Conservation (phyloP, 2,113 vertebrate species). For the Sporophila hypoxantha region DNA sequence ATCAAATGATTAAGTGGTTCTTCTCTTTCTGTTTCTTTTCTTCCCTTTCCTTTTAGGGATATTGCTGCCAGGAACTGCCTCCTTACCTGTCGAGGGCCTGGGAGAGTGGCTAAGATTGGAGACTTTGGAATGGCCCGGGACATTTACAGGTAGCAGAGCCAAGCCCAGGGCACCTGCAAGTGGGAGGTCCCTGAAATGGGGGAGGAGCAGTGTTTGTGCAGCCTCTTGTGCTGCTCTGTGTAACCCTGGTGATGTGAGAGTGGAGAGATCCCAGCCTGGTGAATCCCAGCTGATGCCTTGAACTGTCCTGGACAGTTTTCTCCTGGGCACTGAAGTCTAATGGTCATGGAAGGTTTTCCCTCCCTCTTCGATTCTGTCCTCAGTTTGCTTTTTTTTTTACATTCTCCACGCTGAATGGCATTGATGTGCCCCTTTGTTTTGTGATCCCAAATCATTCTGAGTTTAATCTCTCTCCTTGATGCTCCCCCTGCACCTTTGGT, state of each 20-base stretch:
- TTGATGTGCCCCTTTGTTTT: background rate
- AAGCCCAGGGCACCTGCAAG: background rate
- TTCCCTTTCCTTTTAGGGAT: slow-evolving; percentile 73
- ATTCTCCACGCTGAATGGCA: background rate
- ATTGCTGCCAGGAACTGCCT: slow-evolving; percentile 97
- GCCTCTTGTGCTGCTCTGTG: background rate
- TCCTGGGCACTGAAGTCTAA: background rate
- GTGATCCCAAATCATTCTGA: background rate
- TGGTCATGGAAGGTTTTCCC: background rate
- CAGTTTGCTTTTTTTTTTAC: background rate
- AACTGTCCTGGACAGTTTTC: background rate
- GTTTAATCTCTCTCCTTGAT: slow-evolving; percentile 1
- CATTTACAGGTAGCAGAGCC: slow-evolving; percentile 87
- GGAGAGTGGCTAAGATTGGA: slow-evolving; percentile 93
- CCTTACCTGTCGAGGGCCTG: slow-evolving; percentile 88
- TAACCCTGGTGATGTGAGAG: background rate
- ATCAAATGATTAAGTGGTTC: background rate
- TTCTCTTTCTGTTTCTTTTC: slow-evolving; percentile 1
- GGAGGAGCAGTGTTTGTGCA: background rate
- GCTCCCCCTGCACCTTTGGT: background rate
- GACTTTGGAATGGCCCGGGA: slow-evolving; percentile 98
- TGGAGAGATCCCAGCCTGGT: background rate
- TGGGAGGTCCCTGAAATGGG: background rate
- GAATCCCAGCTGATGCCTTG: background rate
- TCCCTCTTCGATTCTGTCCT: background rate